phyloP scores from a whole-genome alignment of 1,140 invertebrate species.

The Drosophila prosaltans region DNA sequence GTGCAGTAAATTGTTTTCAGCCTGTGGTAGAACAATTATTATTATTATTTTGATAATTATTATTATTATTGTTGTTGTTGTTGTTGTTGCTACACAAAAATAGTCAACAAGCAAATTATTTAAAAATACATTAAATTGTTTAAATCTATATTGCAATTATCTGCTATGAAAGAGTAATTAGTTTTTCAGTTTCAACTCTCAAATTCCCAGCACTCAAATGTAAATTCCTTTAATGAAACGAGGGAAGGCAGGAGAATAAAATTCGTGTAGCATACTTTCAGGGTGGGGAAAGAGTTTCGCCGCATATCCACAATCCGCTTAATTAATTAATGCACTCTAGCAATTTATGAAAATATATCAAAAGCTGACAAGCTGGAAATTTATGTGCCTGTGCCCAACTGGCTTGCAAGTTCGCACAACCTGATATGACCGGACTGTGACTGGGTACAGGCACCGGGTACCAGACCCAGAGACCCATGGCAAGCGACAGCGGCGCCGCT shows the following conservation, averaged over 20 bases:
- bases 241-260: not conserved
- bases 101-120: conserved; percentile 74
- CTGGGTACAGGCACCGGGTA: conserved; percentile 15
- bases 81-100: conserved; percentile 11
- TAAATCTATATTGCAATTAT: conserved; percentile 47
- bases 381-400: conserved; percentile 72
- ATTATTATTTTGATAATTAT: conserved; percentile 45
- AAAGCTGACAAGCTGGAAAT: conserved; percentile 82
- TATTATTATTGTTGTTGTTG: conserved; percentile 51
- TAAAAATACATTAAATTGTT: conserved; percentile 57
- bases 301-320: conserved; percentile 59
- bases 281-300: conserved; percentile 36
- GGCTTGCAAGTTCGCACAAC: conserved; percentile 44
- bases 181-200: conserved; percentile 32
- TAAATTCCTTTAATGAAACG: too few relatives aligned
- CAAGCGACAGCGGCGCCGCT: conserved; percentile 58
- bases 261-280: conserved; percentile 64
- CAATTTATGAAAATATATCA: conserved; percentile 82
- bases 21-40: conserved; percentile 36
- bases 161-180: conserved; percentile 54
- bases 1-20: conserved; percentile 75
- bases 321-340: conserved; percentile 82
- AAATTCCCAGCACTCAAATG: too few relatives aligned
- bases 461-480: conserved; percentile 3
- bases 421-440: conserved; percentile 53